phyloP scores from a whole-genome alignment of 1,140 invertebrate species.

The Cepaea nemoralis region DNA sequence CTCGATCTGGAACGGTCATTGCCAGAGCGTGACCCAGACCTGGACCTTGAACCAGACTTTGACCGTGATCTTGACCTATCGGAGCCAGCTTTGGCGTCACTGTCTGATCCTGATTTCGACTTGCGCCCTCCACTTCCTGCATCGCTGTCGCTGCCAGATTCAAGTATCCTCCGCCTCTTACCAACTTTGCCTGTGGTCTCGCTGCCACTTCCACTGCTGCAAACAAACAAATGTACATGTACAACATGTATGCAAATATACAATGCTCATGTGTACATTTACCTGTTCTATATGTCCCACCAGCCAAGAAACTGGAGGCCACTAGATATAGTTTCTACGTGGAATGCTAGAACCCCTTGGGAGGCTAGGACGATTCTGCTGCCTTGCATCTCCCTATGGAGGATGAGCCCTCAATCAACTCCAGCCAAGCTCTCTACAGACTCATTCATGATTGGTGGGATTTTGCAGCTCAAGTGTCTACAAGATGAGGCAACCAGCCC shows the following conservation, averaged over 20 bases:
- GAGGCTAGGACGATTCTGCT: too few relatives aligned
- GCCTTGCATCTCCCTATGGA: too few relatives aligned
- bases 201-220: slow-evolving; percentile 75
- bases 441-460: too few relatives aligned
- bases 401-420: too few relatives aligned
- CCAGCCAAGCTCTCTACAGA: too few relatives aligned
- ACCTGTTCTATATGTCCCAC: too few relatives aligned
- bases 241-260: too few relatives aligned
- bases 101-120: slow-evolving; percentile 48
- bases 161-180: slow-evolving; percentile 72
- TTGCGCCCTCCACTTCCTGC: slow-evolving; percentile 32
- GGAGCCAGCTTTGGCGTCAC: background rate
- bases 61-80: slow-evolving; percentile 42
- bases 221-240: slow-evolving; percentile 46
- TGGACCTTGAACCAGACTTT: slow-evolving; percentile 54
- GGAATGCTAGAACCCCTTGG: background rate
- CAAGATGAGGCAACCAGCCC: too few relatives aligned
- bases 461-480: too few relatives aligned
- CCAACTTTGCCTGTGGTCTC: slow-evolving; percentile 63
- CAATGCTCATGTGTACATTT: too few relatives aligned
- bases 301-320: background rate
- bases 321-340: background rate
- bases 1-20: slow-evolving; percentile 57
- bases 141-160: slow-evolving; percentile 68
- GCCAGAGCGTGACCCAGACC: slow-evolving; percentile 48